Base-by-base conservation (phyloP, 35 echinoderm and acorn worm genomes). In the Apostichopus parvimensis region DNA sequence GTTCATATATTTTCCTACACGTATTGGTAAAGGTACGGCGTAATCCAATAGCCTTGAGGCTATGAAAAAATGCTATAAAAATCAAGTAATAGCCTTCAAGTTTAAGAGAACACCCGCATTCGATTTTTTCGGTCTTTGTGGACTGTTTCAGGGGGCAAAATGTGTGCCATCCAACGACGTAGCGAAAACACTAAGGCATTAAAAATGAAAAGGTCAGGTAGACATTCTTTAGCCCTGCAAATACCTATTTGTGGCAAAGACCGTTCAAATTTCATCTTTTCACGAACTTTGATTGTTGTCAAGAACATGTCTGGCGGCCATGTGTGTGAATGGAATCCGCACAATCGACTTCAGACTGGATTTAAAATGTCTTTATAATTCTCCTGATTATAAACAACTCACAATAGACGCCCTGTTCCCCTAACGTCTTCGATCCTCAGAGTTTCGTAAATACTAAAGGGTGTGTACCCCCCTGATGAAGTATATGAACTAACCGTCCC, bases 111-210 rank as follows among this genome's bases (percentile, higher is more conserved):
- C 81, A 84, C 81, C 81, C 81, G 54, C 57, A 84, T 52, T 84
- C 81, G 54, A n/a, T 22, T 59, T 20, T 45, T 45, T 4, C 0
- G 55, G n/a, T 84, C 81, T 84, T 84, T 84, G n/a, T 15, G 6
- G 81, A 45, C 78, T 79, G 78, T 79, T 25, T 45, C 34, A 45
- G 34, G 53, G 28, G 53, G 53, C 80, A 18, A 84, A 84, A 84
- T 84, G 81, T 60, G 81, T 84, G 57, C 81, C 81, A 84, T 23
- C 56, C 81, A 84, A 84, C 81, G 81, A 84, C 81, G 81, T 84
- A 84, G 57, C 81, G 81, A 84, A 84, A 34, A 84, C 81, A 58
- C 53, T 75, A 75, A 13, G 71, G 71, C 17, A 75, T 68, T 68
- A 11, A 14, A 18, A 82, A 82, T 3, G 24, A 60, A 84, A 84